Conservation (phyloP, 2,113 vertebrate genomes). For the Planiliza haematocheilus region DNA sequence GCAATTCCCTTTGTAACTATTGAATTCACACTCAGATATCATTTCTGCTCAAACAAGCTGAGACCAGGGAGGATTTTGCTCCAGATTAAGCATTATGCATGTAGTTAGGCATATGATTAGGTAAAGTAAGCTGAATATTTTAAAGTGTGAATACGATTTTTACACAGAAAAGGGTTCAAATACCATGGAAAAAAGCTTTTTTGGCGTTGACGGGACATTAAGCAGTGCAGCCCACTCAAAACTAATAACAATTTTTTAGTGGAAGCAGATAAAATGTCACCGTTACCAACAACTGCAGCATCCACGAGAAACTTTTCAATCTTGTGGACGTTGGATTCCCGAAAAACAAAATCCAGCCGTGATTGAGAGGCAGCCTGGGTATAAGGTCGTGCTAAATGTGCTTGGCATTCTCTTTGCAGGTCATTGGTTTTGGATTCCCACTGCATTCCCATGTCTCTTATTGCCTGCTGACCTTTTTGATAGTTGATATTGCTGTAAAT, state of each 20-base stretch:
- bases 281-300: neutral
- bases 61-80: slow-evolving; percentile 14
- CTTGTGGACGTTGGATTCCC: slow-evolving; percentile 6
- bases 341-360: slow-evolving; percentile 32
- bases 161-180: too few species aligned
- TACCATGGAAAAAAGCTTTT: too few species aligned
- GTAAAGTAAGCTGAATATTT: neutral
- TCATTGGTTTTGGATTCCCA: slow-evolving; percentile 74
- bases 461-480: slow-evolving; percentile 73
- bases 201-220: neutral
- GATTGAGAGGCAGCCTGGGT: slow-evolving; percentile 42
- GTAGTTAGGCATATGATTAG: neutral
- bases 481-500: slow-evolving; percentile 57
- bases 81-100: slow-evolving; percentile 2
- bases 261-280: neutral
- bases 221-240: neutral
- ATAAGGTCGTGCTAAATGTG: slow-evolving; percentile 47
- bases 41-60: slow-evolving; percentile 29
- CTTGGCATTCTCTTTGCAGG: slow-evolving; percentile 70
- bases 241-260: neutral
- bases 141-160: neutral
- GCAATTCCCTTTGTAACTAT: slow-evolving; percentile 35
- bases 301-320: neutral
- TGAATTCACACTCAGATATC: slow-evolving; percentile 19
- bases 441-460: slow-evolving; percentile 69